These are phyloP conservation scores for Helarctos malayanus DNA, from an alignment of 2,797 vertebrate species.

Conservation along the genomic window DNA sequence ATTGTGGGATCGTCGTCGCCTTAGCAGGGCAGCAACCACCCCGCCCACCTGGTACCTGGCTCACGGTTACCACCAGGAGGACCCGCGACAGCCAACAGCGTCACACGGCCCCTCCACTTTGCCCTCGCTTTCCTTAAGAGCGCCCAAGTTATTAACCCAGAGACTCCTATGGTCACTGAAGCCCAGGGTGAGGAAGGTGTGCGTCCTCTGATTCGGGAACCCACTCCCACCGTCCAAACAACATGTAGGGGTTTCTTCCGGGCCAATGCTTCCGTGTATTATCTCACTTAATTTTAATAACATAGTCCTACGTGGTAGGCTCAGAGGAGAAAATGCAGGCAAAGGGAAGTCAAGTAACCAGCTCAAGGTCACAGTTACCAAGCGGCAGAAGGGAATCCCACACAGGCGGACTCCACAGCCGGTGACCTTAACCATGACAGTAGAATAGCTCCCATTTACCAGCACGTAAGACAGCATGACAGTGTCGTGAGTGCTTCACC, in stretches of 20 bases:
- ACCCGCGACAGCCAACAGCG: no score
- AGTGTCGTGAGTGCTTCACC: not conserved
- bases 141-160: not conserved
- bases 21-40: not conserved
- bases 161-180: not conserved
- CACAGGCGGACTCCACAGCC: not conserved
- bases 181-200: not conserved
- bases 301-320: not conserved
- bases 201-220: not conserved
- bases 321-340: not conserved
- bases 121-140: not conserved
- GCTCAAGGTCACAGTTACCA: not conserved
- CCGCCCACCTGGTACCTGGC: not conserved
- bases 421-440: not conserved
- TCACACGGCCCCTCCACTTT: not conserved
- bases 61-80: not conserved
- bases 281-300: not conserved
- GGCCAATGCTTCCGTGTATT: not conserved
- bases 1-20: not conserved
- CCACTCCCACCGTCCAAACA: not conserved
- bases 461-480: not conserved
- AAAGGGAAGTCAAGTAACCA: not conserved
- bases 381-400: not conserved
- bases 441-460: not conserved
- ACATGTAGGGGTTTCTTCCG: not conserved